phyloP scores from a whole-genome alignment of 2,888 invertebrate genomes.

The Sesia bembeciformis region DNA sequence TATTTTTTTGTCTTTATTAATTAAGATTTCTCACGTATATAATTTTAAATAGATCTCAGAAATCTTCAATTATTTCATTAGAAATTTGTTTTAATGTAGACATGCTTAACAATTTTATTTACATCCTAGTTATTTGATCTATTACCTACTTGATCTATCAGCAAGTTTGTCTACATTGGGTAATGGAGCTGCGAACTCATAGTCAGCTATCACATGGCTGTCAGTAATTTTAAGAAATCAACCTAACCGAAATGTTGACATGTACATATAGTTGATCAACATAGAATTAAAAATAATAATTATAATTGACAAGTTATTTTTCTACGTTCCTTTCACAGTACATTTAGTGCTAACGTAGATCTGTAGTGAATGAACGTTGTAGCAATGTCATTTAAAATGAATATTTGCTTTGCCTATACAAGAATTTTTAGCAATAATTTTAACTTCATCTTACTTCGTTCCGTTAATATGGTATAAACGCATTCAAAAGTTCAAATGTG shows the following conservation, averaged over 20 bases:
- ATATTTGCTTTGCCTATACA: background rate
- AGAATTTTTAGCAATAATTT: background rate
- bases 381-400: conserved; percentile 9
- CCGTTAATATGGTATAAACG: background rate
- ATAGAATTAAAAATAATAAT: conserved; percentile 65
- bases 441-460: background rate
- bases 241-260: conserved; percentile 67
- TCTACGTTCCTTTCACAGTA: conserved; percentile 65
- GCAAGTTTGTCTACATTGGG: conserved; percentile 62
- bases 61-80: too few relatives aligned
- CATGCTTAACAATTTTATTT: background rate
- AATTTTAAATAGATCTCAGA: too few relatives aligned
- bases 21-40: too few relatives aligned
- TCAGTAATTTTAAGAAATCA: conserved; percentile 71
- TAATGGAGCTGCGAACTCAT: conserved; percentile 58
- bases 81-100: too few relatives aligned
- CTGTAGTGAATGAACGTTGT: conserved; percentile 24
- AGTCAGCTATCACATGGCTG: conserved; percentile 75
- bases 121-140: conserved; percentile 6
- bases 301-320: conserved; percentile 71
- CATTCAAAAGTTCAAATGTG: background rate
- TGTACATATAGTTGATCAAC: conserved; percentile 72
- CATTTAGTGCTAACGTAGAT: conserved; percentile 38
- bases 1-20: too few relatives aligned
- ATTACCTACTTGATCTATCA: conserved; percentile 11